Conservation (phyloP, 1,140 invertebrate species). For the Sycobia sp. region DNA sequence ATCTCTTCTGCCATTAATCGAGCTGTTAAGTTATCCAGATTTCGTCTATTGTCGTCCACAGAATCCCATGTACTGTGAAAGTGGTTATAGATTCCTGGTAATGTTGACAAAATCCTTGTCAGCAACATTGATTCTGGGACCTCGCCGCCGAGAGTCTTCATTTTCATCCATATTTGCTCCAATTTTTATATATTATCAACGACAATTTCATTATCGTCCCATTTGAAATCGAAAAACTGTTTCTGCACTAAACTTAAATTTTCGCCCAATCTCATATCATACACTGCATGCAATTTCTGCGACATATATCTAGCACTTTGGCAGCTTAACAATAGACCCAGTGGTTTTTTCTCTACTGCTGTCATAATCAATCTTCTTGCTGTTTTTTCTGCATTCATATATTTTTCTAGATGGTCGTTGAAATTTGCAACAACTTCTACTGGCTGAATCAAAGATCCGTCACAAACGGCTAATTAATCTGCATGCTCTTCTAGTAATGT, state of each 20-base stretch:
- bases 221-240: slow-evolving; percentile 37
- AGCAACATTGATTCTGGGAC: neutral
- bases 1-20: neutral
- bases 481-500: too few relatives aligned
- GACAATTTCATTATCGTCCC: slow-evolving; percentile 16
- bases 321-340: slow-evolving; percentile 41
- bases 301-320: slow-evolving; percentile 41
- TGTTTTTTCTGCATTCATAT: slow-evolving; percentile 38
- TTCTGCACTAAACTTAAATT: slow-evolving; percentile 33
- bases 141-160: slow-evolving; percentile 15
- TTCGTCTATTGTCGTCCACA: slow-evolving; percentile 29
- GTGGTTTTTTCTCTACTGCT: slow-evolving; percentile 35
- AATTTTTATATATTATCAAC: slow-evolving; percentile 20
- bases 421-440: too few relatives aligned
- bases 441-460: too few relatives aligned
- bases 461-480: too few relatives aligned
- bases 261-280: slow-evolving; percentile 38
- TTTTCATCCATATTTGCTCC: slow-evolving; percentile 10
- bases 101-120: slow-evolving; percentile 4
- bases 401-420: too few relatives aligned
- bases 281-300: slow-evolving; percentile 39
- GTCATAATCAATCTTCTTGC: slow-evolving; percentile 40
- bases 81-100: slow-evolving; percentile 43
- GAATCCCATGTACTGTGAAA: slow-evolving; percentile 45
- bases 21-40: slow-evolving; percentile 12